Base-by-base conservation (phyloP, 2,888 invertebrate species). In the Tetranychus truncatus region DNA sequence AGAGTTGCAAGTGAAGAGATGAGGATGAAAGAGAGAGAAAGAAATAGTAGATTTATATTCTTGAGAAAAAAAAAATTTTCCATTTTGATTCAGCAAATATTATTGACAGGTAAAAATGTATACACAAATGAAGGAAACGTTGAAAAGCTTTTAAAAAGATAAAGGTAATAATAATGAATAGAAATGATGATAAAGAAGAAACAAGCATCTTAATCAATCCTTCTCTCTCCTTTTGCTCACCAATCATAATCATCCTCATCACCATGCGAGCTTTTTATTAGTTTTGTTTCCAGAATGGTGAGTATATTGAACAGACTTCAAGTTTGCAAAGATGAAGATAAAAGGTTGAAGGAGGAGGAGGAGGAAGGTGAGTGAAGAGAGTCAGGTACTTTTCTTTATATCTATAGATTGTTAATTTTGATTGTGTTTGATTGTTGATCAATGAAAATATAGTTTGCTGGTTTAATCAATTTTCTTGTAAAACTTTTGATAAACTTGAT, bases 381-480 rank as follows among this genome's bases (percentile, higher is more conserved):
- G 15, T 55, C 6, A 55, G 55, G 55, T 55, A 55, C 55, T 69
- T 20, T 9, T 24, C 34, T 24, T 69, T 21, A 24, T 69, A 20
- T 9, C 15, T 69, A 11, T 15, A 55, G 55, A 15, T 55, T 55
- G 55, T 55, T 55, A 55, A 15, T 55, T 15, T 55, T 55, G 66
- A 66, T n/a, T 66, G 18, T 3, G 66, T 69, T 69, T 20, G 21
- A 24, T 20, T 69, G n/a, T 69, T 69, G 11, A 55, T 55, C 55
- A 15, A 55, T 55, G 34, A 34, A 5, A 34, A 34, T 34, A 34
- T 34, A 34, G 34, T 34, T 34, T 34, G 34, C 34, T 55, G 55
- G 9, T 55, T 15, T 3, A 15, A 55, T 55, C 55, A 55, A 34
- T 15, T 46, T 6, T 74, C 76, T 34, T 75, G 21, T 6, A 74